Percentiles rank a stretch among this genome's conserved stretches.
Conservation (phyloP, 2,797 vertebrate species). For the Cygnus olor region DNA sequence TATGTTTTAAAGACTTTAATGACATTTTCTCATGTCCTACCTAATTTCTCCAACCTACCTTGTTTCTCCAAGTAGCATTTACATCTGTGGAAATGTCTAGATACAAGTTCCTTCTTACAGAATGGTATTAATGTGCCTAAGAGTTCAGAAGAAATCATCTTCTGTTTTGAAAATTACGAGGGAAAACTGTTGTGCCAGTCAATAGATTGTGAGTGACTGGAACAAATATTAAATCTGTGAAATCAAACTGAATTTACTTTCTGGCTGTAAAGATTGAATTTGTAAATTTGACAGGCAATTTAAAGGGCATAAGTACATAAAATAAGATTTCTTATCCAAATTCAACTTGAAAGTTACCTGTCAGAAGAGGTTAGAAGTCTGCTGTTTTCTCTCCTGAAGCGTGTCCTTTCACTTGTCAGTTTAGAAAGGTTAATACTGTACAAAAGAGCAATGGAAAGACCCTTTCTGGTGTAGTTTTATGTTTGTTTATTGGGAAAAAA, state of each 20-base stretch:
- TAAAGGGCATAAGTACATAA: slow-evolving; percentile 76
- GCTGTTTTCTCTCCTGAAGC: slow-evolving; percentile 83
- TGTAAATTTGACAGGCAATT: slow-evolving; percentile 77
- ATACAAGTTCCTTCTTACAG: background rate
- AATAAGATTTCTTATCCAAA: slow-evolving; percentile 74
- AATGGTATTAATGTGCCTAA: background rate
- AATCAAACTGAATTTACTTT: slow-evolving; percentile 79
- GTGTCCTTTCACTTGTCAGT: slow-evolving; percentile 88
- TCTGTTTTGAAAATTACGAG: background rate
- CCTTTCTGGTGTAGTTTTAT: slow-evolving; percentile 45
- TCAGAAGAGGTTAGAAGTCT: slow-evolving; percentile 88
- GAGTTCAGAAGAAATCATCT: background rate
- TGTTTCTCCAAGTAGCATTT: background rate
- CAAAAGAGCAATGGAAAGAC: slow-evolving; percentile 80
- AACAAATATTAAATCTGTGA: slow-evolving; percentile 73
- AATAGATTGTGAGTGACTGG: slow-evolving; percentile 68
- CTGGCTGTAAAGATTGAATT: slow-evolving; percentile 74
- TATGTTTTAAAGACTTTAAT: background rate
- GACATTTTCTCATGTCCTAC: background rate
- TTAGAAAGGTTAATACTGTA: slow-evolving; percentile 89
- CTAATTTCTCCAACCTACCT: background rate
- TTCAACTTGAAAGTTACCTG: slow-evolving; percentile 83
- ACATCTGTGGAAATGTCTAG: background rate
- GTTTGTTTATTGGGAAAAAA: background rate
- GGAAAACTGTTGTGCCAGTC: slow-evolving; percentile 24